Base-by-base conservation (phyloP, 2,888 invertebrate species). In the Perithous albicinctus region DNA sequence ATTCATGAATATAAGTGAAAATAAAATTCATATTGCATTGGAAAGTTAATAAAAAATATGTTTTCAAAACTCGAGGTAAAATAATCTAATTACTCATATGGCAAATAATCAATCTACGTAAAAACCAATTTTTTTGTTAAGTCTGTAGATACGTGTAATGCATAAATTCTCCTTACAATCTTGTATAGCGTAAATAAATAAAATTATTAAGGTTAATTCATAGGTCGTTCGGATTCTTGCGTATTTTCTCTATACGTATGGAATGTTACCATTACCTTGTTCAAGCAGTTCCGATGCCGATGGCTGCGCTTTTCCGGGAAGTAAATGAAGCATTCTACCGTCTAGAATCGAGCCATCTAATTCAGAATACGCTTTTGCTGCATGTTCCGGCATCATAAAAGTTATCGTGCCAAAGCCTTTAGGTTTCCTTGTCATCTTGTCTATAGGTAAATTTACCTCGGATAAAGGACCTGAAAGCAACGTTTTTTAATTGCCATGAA, bases 341-440 rank as follows among this genome's bases (percentile, higher is more conserved):
- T 98, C 97, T 88, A 98, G 96, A 69, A 96, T 94, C 0, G 96
- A 96, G n/a, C 99, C 99, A 93, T 99, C 99, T 1, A 99, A 93
- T 86, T 96, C 96, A 0, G 95, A 94, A 91, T 96, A 99, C 0
- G 99, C 99, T 88, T 95, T 95, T 0, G 97, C 95, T 0, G 99
- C 99, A 93, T 99, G 97, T 91, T 99, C 99, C 0, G 99, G 98
- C 94, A 99, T 96, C 90, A 99, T 94, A 91, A 96, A 99, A 0
- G 98, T 98, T 0, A 99, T 95, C 0, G 97, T 96, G 0, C 98
- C 99, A 93, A 98, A 99, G 0, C 99, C 99, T 93, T 99, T 99
- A 12, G 96, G 94, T 91, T 96, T 96, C 46, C 98, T 95, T 0
- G 97, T 96, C 1, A 95, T 90, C 72, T 94, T 94, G 92, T 99